These are phyloP conservation scores for Leptinotarsa juncta DNA, from an alignment of 2,888 invertebrate species.

Conservation along the genomic window DNA sequence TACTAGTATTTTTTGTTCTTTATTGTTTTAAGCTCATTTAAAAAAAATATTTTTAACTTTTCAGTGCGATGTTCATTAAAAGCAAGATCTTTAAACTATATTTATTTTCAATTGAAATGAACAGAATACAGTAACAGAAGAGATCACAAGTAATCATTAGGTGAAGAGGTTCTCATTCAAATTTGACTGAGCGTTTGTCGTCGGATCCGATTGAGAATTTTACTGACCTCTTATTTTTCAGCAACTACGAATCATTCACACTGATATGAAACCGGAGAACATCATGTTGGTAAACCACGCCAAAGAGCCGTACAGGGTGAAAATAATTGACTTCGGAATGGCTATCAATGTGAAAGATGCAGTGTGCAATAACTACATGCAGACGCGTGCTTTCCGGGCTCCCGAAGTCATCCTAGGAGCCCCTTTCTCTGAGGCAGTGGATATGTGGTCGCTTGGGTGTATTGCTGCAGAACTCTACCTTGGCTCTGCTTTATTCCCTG, in stretches of 20 bases:
- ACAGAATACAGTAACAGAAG: too few relatives aligned
- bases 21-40: too few relatives aligned
- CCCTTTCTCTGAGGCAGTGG: slow-evolving; percentile 99
- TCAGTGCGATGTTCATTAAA: too few relatives aligned
- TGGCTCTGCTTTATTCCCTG: slow-evolving; percentile 99
- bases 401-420: slow-evolving; percentile 97
- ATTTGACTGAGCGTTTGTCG: too few relatives aligned
- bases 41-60: too few relatives aligned
- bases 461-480: slow-evolving; percentile 99
- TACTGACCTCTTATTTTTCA: slow-evolving; percentile 66
- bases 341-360: slow-evolving; percentile 99
- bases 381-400: slow-evolving; percentile 98
- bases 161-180: too few relatives aligned
- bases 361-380: slow-evolving; percentile 99
- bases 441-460: slow-evolving; percentile 99
- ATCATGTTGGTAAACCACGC: slow-evolving; percentile 99
- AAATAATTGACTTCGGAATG: slow-evolving; percentile 99
- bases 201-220: too few relatives aligned
- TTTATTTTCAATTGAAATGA: too few relatives aligned
- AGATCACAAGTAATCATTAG: too few relatives aligned
- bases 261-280: slow-evolving; percentile 99
- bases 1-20: too few relatives aligned
- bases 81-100: too few relatives aligned
- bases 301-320: slow-evolving; percentile 97
- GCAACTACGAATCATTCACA: slow-evolving; percentile 99